Base-by-base conservation (phyloP, 1,140 invertebrate species). In the Sycobia sp. region DNA sequence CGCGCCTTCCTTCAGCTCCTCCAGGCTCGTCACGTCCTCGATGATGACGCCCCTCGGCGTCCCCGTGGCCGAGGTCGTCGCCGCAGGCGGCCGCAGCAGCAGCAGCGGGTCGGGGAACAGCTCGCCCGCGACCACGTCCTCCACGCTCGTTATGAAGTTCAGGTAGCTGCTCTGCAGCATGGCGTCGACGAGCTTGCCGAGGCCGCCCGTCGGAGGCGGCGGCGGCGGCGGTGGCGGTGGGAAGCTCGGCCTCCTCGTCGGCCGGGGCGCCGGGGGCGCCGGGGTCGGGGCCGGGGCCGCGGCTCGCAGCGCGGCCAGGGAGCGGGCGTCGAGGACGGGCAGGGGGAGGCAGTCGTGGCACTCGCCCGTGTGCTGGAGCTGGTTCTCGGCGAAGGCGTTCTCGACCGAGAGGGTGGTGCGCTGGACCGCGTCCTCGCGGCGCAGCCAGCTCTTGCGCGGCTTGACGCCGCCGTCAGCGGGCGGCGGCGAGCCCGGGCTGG, bases 301-400 rank as follows among this genome's bases (percentile, higher is more conserved):
- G n/a, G n/a, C n/a, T n/a, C n/a, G n/a, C n/a, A n/a, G 60, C 36
- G 61, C 23, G 1, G 58, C 55, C 1, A 43, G 9, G 16, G n/a
- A n/a, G n/a, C n/a, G n/a, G n/a, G n/a, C n/a, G n/a, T n/a, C n/a
- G n/a, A n/a, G n/a, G n/a, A n/a, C n/a, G 0, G 78, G 73, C 29
- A 82, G 58, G 3, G 76, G 71, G 7, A 80, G 57, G 46, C 76
- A 73, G 55, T 80, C 79, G 43, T 81, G 77, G 61, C 79, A 81
- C 67, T 80, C 79, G 22, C 79, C 75, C 2, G 77, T 79, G 10
- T 80, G 77, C 44, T 76, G 74, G 5, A 75, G 47, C 10, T 55
- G 41, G 25, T 61, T 62, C 11, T 68, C 63, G 5, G 57, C 59
- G 29, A 73, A 73, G 8, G 70, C 64, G 18, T 69, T 73, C 25